phyloP scores from a whole-genome alignment of 2,888 invertebrate genomes.

The Biston stratarius region DNA sequence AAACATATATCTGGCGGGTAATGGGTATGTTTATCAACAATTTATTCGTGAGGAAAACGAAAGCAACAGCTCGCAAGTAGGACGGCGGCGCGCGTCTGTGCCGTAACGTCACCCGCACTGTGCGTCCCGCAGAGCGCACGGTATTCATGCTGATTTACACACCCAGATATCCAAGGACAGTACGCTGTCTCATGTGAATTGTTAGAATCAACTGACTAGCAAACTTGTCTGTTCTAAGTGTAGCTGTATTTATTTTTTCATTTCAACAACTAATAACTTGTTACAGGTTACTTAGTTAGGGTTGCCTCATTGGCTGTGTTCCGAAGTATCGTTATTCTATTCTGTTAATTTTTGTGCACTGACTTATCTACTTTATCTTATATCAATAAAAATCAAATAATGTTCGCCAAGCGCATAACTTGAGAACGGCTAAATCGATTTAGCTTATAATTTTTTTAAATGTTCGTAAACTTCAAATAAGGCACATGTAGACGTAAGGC shows the following conservation, averaged over 20 bases:
- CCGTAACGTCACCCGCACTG: conserved; percentile 55
- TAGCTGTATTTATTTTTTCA: not conserved
- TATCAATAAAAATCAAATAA: too few species aligned
- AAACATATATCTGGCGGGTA: conserved; percentile 42
- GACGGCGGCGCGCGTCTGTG: conserved; percentile 43
- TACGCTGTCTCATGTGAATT: not conserved
- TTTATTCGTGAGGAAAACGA: conserved; percentile 47
- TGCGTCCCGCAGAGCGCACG: conserved; percentile 43
- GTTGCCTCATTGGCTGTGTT: too few species aligned
- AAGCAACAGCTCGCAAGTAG: conserved; percentile 43
- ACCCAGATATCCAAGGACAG: conserved; percentile 17
- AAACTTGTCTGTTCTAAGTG: not conserved
- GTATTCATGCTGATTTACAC: conserved; percentile 56
- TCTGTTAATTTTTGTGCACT: too few species aligned
- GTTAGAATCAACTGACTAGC: not conserved
- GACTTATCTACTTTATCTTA: too few species aligned
- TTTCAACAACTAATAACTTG: not conserved
- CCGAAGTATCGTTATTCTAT: too few species aligned
- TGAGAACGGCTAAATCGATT: too few species aligned
- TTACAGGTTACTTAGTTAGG: too few species aligned
- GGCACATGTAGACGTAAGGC: too few species aligned
- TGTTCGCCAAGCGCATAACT: too few species aligned
- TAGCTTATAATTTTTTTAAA: too few species aligned
- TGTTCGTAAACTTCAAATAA: too few species aligned
- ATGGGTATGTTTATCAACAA: conserved; percentile 46